Base-by-base conservation (phyloP, 2,888 invertebrate species). In the Noctua comes region DNA sequence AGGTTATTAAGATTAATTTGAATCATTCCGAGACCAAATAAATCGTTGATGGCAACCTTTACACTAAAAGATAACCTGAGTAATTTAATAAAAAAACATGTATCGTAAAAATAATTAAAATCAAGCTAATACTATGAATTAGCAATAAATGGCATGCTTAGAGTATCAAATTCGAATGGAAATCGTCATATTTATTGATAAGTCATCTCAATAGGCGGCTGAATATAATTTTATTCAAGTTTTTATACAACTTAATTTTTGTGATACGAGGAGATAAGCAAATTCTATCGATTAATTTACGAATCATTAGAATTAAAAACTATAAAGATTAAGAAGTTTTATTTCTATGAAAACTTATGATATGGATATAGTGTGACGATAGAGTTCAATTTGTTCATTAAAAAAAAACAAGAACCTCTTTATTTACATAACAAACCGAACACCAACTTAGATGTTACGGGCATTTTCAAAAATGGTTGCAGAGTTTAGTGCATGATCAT, bases 141-240 rank as follows among this genome's bases (percentile, higher is more conserved):
- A 79, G 48, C 68, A 51, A 79, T 86, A 69, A 83, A 79, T 71
- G 70, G 24, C 68, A 68, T 79, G 57, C 75, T 82, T 78, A 78
- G 21, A 74, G 43, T 81, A 81, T 65, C 79, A 74, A 40, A 83
- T 85, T 82, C n/a, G 73, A 72, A 87, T 84, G 46, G 73, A 73
- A 88, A 88, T 86, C 65, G 78, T 66, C 51, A 79, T 72, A 82
- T 79, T 86, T 80, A 86, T 81, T 76, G 69, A 54, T 70, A 72
- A 65, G 51, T 46, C 51, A 73, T 80, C 57, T 57, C 72, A 73
- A 18, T 75, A 68, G 43, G 70, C 57, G 54, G 24, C 16, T 66
- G 16, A 70, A 54, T 71, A 66, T 82, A 69, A 87, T 76, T 76
- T 74, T 74, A 79, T 76, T 79, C 68, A 64, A 48, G 66, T 74